These are phyloP conservation scores for Atherinosoma microstoma DNA, from an alignment of 2,797 vertebrate genomes.

Conservation along the genomic window DNA sequence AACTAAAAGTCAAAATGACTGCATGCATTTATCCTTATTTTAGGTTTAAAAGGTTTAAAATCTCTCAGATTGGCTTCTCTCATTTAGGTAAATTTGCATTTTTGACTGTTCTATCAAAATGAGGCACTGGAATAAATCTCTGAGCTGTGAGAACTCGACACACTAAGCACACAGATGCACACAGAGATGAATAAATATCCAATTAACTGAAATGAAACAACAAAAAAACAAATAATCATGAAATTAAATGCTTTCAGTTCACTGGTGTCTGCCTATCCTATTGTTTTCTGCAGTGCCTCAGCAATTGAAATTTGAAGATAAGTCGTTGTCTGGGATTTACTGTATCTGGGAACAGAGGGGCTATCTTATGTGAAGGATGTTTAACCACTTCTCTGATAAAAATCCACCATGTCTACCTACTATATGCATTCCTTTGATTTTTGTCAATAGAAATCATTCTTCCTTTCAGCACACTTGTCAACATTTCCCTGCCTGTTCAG, in stretches of 20 bases:
- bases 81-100: not conserved
- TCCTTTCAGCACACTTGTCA: conserved; percentile 43
- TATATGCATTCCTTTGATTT: conserved; percentile 22
- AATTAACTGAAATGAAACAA: not conserved
- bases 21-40: not conserved
- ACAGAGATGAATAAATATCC: too few species aligned
- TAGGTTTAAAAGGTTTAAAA: too few species aligned
- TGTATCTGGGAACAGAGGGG: conserved; percentile 6
- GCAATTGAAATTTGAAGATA: conserved; percentile 34
- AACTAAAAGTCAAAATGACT: not conserved
- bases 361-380: conserved; percentile 44
- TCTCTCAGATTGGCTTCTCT: not conserved
- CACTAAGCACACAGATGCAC: not conserved
- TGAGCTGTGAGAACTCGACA: not conserved
- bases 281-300: not conserved
- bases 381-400: conserved; percentile 40
- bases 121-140: not conserved
- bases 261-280: not conserved
- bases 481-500: conserved; percentile 42
- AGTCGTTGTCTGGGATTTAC: conserved; percentile 17
- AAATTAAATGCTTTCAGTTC: not conserved
- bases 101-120: not conserved
- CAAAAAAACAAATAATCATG: not conserved
- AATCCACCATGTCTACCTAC: conserved; percentile 40
- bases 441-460: conserved; percentile 49